These are phyloP conservation scores for Hirundo rustica DNA, from an alignment of 2,797 vertebrate genomes.

Conservation along the genomic window DNA sequence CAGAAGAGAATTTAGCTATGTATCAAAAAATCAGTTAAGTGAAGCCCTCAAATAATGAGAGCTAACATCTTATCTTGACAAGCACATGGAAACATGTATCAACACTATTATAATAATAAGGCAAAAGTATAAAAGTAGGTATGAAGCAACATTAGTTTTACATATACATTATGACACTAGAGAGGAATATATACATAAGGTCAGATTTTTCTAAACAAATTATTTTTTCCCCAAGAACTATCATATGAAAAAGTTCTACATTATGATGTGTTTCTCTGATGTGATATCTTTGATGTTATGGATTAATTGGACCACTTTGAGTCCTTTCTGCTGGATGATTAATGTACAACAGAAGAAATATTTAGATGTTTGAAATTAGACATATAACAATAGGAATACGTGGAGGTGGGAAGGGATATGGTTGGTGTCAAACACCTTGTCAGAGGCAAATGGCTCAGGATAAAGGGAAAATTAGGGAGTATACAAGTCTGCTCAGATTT, in stretches of 20 bases:
- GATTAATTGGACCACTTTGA: not conserved
- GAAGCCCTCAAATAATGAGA: not conserved
- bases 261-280: not conserved
- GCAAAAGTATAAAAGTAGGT: not conserved
- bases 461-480: not conserved
- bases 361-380: not conserved
- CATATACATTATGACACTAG: not conserved
- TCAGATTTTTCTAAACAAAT: not conserved
- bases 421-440: not conserved
- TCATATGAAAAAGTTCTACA: not conserved
- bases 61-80: not conserved
- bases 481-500: not conserved
- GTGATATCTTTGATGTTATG: not conserved
- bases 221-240: not conserved
- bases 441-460: not conserved
- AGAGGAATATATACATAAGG: not conserved
- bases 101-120: not conserved
- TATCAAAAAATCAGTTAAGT: slow-evolving; percentile 27
- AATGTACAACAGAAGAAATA: not conserved
- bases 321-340: not conserved
- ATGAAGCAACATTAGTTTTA: not conserved
- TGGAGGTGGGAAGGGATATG: not conserved
- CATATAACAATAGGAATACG: not conserved
- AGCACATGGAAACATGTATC: not conserved
- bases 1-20: not conserved